A percentile compares a stretch with the other conserved stretches of the same genome.
These are phyloP conservation scores for Mylabris sibirica DNA, from an alignment of 2,888 invertebrate species.

Conservation along the genomic window DNA sequence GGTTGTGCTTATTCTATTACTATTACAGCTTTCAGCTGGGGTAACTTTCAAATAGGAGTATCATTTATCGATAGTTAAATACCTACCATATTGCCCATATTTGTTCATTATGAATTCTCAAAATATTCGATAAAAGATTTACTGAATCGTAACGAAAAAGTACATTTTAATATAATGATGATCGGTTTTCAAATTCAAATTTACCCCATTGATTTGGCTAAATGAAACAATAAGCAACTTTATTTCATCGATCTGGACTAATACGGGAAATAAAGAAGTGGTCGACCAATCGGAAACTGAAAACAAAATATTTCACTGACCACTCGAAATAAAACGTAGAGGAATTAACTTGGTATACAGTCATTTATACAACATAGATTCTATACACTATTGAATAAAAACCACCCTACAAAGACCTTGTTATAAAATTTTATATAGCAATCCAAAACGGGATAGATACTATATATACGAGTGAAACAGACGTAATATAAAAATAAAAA, in stretches of 20 bases:
- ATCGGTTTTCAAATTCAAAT: not conserved
- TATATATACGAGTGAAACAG: not conserved
- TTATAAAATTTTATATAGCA: slow-evolving; percentile 34
- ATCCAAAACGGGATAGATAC: not conserved
- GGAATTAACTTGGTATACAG: slow-evolving; percentile 35
- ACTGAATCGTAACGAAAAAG: not conserved
- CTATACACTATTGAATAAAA: slow-evolving; percentile 27
- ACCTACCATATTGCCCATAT: not conserved
- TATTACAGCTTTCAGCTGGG: too few relatives aligned
- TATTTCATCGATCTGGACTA: slow-evolving; percentile 19
- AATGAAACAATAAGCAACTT: slow-evolving; percentile 3
- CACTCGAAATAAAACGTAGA: slow-evolving; percentile 9
- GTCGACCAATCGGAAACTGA: slow-evolving; percentile 43
- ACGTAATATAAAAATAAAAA: not conserved
- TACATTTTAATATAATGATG: slow-evolving; percentile 13
- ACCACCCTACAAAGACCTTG: slow-evolving; percentile 36
- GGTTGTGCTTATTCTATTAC: not conserved
- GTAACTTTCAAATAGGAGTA: too few relatives aligned
- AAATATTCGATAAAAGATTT: not conserved
- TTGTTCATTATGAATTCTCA: not conserved
- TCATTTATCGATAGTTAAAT: too few relatives aligned
- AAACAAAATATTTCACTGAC: slow-evolving; percentile 44
- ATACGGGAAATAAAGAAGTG: not conserved
- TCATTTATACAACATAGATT: slow-evolving; percentile 39
- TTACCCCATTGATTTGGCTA: not conserved